Evolutionary conservation across 2,888 invertebrate genomes (phyloP), one percentile per base, ranked within the genome.

Genomic region (Callyntrura sp.): DNA sequence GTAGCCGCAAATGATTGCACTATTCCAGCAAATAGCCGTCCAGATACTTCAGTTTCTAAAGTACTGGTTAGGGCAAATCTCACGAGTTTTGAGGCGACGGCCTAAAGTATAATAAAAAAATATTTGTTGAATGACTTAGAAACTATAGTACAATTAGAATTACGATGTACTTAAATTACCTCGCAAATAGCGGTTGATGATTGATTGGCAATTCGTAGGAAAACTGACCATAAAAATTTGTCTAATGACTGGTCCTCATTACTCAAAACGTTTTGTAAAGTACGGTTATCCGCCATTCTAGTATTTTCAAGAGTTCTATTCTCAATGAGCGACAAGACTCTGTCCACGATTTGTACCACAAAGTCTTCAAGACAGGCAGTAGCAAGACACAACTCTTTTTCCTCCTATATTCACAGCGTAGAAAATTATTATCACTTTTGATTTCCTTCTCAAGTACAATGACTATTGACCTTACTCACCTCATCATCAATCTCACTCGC

Each of bases 351-450:
- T 94, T 98, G 97, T 1, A 98, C 94, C 0, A 98, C 96, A 94
- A 98, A 98, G 94, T 98, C 98, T 95, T 98, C 98, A 93, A 98
- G 96, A 93, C 97, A 96, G 0, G 98, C 97, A 0, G 98, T 97
- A 0, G 97, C 96, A 92, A 97, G 97, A 94, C 98, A 98, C 8
- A 96, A 93, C 91, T 96, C 95, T 90, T 94, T 94, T 94, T 98
- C 98, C 90, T 97, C 96, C 95, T 96, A 43, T 43, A 65, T 35
- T 35, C 6, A 35, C 35, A 35, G 35, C 35, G 35, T 35, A 35
- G 3, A 35, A 35, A 35, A 35, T n/a, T 12, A 81, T 3, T 2
- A 23, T 68, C 2, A 23, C n/a, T 5, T 55, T 55, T 3, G 8
- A 17, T n/a, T n/a, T n/a, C 17, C 55, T 17, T 3, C 17, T 3